Evolutionary conservation across 2,113 vertebrate genomes (phyloP).

Genomic region (Pseudopodoces humilis): DNA sequence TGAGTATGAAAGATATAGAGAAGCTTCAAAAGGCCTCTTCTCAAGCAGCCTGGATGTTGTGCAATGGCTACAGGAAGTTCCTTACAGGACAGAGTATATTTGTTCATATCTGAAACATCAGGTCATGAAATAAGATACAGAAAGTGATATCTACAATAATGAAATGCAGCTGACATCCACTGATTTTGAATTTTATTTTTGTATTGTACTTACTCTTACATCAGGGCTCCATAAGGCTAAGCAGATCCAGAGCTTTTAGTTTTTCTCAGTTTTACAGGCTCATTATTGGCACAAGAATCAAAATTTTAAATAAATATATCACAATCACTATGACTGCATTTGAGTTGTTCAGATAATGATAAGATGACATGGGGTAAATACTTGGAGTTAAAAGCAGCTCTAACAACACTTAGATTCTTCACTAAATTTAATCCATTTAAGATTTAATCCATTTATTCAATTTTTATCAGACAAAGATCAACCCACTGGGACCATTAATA

Average conservation of each 20-base stretch:
- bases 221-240: not conserved
- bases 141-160: constrained; percentile 25
- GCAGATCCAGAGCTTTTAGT: not conserved
- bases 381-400: not conserved
- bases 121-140: constrained; percentile 18
- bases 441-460: not conserved
- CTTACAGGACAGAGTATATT: not conserved
- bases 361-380: not conserved
- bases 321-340: not conserved
- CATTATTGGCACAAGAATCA: not conserved
- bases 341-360: not conserved
- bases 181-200: not conserved
- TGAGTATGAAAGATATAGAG: not conserved
- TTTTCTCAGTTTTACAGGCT: constrained; percentile 11
- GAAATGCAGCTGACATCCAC: constrained; percentile 20
- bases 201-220: not conserved
- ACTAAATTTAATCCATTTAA: constrained; percentile 40
- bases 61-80: constrained; percentile 9
- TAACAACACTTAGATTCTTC: not conserved
- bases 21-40: not conserved
- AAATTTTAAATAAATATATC: constrained; percentile 22
- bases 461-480: constrained; percentile 46
- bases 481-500: constrained; percentile 30
- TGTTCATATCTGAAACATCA: constrained; percentile 31
- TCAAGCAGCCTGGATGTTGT: not conserved